Conservation (phyloP, 2,113 vertebrate genomes). For the Helogale parvula region DNA sequence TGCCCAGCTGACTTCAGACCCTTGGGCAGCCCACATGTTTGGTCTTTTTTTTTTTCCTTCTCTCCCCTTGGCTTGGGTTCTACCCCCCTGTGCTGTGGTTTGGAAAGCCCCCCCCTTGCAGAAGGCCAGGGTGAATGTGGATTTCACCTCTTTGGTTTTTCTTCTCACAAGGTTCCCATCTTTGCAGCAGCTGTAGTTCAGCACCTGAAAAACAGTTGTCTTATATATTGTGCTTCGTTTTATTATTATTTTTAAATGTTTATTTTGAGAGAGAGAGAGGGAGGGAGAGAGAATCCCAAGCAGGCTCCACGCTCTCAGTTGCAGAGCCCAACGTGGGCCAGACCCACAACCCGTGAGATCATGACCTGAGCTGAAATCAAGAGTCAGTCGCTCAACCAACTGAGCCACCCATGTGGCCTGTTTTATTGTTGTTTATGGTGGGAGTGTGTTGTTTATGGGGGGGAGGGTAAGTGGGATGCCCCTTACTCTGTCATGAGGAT, state of each 20-base stretch:
- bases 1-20: neutral
- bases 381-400: too few relatives aligned
- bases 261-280: too few relatives aligned
- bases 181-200: neutral
- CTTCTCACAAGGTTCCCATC: neutral
- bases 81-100: neutral
- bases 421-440: too few relatives aligned
- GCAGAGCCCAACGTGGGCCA: too few relatives aligned
- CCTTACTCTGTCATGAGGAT: neutral
- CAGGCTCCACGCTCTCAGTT: too few relatives aligned
- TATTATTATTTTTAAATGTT: neutral
- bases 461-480: neutral
- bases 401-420: too few relatives aligned
- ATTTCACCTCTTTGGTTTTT: neutral
- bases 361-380: too few relatives aligned
- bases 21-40: neutral
- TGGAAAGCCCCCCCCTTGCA: slow-evolving; percentile 19
- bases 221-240: neutral
- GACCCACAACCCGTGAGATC: too few relatives aligned
- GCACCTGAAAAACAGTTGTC: neutral
- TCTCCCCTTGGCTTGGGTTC: neutral
- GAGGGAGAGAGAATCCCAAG: too few relatives aligned
- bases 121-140: neutral
- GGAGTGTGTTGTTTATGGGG: neutral
- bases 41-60: neutral